Conservation (phyloP, 2,888 invertebrate genomes). For the Formica aserva region DNA sequence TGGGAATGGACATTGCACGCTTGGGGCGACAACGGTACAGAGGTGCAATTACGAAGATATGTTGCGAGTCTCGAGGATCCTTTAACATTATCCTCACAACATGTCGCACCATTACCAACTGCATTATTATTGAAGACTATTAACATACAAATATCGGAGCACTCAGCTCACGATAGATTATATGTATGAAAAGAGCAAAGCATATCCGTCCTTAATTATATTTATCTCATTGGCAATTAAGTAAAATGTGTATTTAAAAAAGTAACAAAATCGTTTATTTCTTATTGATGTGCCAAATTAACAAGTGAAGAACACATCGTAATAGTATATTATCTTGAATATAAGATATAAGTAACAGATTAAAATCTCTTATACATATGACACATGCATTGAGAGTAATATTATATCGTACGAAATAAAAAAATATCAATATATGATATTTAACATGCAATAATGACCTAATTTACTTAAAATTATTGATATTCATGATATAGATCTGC, state of each 20-base stretch:
- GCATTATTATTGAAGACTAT: slow-evolving; percentile 70
- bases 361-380: background rate
- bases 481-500: background rate
- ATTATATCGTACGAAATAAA: background rate
- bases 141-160: slow-evolving; percentile 70
- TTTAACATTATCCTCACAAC: slow-evolving; percentile 63
- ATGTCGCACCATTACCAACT: slow-evolving; percentile 76
- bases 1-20: slow-evolving; percentile 81
- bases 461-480: background rate
- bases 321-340: background rate
- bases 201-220: background rate
- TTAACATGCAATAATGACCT: background rate
- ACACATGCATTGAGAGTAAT: background rate
- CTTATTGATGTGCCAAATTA: slow-evolving; percentile 41
- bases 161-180: slow-evolving; percentile 65
- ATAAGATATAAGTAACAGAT: background rate
- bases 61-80: slow-evolving; percentile 78
- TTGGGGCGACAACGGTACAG: slow-evolving; percentile 69
- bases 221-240: slow-evolving; percentile 17
- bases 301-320: slow-evolving; percentile 28
- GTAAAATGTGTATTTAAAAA: slow-evolving; percentile 37
- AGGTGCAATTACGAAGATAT: slow-evolving; percentile 75
- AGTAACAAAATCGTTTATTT: slow-evolving; percentile 65
- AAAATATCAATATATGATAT: background rate
- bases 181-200: slow-evolving; percentile 56